Evolutionary conservation across 2,888 invertebrate species (phyloP).

Genomic region (Hemithea aestivaria): DNA sequence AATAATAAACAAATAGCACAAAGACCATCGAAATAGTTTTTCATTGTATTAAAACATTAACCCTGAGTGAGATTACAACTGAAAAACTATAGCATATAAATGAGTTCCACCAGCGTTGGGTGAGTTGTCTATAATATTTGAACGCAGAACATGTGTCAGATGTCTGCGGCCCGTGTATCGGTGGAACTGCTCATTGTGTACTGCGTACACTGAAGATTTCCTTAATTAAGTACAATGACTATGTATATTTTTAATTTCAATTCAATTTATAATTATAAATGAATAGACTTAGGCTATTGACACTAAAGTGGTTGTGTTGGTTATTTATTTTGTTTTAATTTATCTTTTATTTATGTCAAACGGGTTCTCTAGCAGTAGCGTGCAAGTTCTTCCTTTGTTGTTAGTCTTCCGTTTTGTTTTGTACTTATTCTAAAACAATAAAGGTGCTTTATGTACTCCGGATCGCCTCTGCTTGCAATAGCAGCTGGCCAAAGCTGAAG

Average conservation of each 20-base stretch:
- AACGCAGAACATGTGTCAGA: too few species aligned
- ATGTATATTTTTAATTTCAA: constrained; percentile 43
- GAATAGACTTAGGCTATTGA: constrained; percentile 36
- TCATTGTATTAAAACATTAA: neutral
- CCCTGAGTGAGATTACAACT: neutral
- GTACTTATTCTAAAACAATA: constrained; percentile 59
- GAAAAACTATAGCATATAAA: constrained; percentile 8
- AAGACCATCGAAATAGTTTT: constrained; percentile 5
- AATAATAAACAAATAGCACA: too few species aligned
- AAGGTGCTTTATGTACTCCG: constrained; percentile 58
- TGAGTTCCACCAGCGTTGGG: constrained; percentile 9
- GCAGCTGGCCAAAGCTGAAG: constrained; percentile 47
- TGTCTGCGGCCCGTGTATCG: constrained; percentile 3
- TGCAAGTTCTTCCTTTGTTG: constrained; percentile 52
- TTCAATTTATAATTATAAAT: constrained; percentile 49
- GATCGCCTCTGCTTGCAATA: constrained; percentile 34
- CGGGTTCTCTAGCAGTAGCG: constrained; percentile 59
- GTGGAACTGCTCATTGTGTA: constrained; percentile 21
- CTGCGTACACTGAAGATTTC: constrained; percentile 29
- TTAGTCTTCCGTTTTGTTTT: constrained; percentile 69
- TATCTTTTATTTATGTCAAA: constrained; percentile 72
- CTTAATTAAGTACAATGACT: constrained; percentile 51
- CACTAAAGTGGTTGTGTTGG: constrained; percentile 71
- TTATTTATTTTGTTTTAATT: constrained; percentile 75
- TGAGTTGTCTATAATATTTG: neutral